Conservation (phyloP, 2,797 vertebrate genomes). For the Cossypha caffra region DNA sequence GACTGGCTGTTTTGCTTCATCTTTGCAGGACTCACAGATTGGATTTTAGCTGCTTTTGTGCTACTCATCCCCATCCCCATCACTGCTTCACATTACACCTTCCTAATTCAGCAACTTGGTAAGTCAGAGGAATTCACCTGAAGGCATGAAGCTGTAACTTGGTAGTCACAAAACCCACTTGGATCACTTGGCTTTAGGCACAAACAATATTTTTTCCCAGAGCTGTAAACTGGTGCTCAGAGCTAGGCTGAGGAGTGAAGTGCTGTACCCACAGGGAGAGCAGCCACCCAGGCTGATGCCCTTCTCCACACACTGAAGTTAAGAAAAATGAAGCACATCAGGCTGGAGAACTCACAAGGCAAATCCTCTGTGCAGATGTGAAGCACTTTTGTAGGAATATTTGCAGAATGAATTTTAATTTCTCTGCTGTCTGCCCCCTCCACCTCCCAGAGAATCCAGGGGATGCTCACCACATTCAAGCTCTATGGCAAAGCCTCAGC, state of each 20-base stretch:
- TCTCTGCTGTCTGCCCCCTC: neutral
- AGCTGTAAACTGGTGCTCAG: constrained; percentile 45
- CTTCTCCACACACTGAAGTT: neutral
- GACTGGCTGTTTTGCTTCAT: neutral
- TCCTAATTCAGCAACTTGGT: neutral
- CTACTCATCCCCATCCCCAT: neutral
- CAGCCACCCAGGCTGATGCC: constrained; percentile 31
- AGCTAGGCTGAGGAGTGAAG: neutral
- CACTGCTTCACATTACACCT: neutral
- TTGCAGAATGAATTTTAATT: neutral
- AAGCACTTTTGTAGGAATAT: neutral
- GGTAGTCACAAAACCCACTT: neutral
- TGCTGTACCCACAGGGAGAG: neutral
- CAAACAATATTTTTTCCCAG: neutral
- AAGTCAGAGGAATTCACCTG: constrained; percentile 4
- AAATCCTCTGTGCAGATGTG: neutral
- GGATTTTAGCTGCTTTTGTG: constrained; percentile 8
- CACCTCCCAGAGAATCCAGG: neutral
- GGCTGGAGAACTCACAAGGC: neutral
- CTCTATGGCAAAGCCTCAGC: neutral
- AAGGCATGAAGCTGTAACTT: neutral
- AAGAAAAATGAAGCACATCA: neutral
- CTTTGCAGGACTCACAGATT: neutral
- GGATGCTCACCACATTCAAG: neutral
- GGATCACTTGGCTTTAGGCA: constrained; percentile 13